Evolutionary conservation across 64 coral and sea anemone genomes (phyloP).

Genomic region (Stylophora pistillata): DNA sequence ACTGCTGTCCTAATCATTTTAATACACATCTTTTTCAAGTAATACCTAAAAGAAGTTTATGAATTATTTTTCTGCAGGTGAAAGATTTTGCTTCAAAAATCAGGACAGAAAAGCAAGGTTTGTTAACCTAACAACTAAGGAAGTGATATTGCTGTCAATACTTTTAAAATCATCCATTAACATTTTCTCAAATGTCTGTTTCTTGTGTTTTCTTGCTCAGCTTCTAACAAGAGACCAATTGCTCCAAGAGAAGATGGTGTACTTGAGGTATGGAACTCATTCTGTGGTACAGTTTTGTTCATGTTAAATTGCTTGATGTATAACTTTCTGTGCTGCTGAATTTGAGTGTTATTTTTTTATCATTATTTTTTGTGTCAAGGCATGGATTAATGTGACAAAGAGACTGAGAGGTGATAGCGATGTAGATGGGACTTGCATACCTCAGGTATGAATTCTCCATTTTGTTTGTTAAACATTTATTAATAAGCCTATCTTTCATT

Average conservation of each 20-base stretch:
- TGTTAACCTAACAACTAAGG: not conserved
- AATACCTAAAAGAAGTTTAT: not conserved
- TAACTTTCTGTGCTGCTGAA: no score
- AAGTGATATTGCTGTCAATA: not conserved
- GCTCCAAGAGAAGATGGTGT: conserved; percentile 46
- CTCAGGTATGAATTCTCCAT: conserved; percentile 55
- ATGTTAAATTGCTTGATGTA: not conserved
- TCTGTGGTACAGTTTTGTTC: not conserved
- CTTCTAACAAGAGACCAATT: conserved; percentile 26
- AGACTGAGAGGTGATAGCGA: conserved; percentile 44
- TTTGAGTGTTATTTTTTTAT: not conserved
- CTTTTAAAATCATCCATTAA: not conserved
- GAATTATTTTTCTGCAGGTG: conserved; percentile 4
- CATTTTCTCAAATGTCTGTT: not conserved
- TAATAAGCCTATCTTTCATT: not conserved
- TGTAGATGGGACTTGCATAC: conserved; percentile 75
- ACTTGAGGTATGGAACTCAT: conserved; percentile 56
- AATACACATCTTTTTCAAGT: no score
- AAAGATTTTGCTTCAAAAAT: conserved; percentile 39
- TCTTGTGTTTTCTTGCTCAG: conserved; percentile 2
- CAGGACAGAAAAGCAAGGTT: not conserved
- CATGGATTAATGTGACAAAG: conserved; percentile 52
- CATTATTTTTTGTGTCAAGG: conserved; percentile 2
- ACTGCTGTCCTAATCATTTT: no score
- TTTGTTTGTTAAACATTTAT: not conserved